Percentiles rank a stretch among this genome's conserved stretches.
Conservation (phyloP, 2,797 vertebrate genomes). For the Rhinatrema bivittatum region DNA sequence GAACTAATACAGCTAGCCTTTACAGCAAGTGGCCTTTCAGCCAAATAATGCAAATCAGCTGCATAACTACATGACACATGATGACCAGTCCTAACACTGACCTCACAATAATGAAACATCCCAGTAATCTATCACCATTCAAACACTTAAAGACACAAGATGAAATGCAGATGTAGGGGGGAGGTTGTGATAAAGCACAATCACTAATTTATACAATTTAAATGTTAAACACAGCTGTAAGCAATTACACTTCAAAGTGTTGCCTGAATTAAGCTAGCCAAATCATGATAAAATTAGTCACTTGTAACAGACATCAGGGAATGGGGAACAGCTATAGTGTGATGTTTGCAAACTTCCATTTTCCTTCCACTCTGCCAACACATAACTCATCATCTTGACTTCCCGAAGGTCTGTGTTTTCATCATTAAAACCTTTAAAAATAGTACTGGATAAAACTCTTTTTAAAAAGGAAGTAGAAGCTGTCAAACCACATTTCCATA, state of each 20-base stretch:
- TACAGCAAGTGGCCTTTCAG: too few species aligned
- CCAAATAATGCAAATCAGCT: neutral
- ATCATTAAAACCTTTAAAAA: neutral
- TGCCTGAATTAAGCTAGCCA: neutral
- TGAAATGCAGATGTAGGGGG: too few species aligned
- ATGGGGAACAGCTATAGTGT: neutral
- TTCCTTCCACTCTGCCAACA: conserved; percentile 18
- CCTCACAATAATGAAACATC: too few species aligned
- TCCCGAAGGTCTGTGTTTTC: conserved; percentile 6
- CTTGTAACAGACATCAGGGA: conserved; percentile 11
- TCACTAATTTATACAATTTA: neutral
- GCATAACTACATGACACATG: too few species aligned
- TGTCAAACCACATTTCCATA: conserved; percentile 2
- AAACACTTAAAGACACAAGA: too few species aligned
- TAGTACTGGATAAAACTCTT: neutral
- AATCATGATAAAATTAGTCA: conserved; percentile 9
- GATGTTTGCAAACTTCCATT: conserved; percentile 8
- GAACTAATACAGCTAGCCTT: too few species aligned
- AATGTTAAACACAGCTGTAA: conserved; percentile 12
- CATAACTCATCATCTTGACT: conserved; percentile 13
- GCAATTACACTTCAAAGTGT: conserved; percentile 5
- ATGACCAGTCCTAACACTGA: too few species aligned
- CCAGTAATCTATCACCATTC: too few species aligned
- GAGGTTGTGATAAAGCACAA: too few species aligned
- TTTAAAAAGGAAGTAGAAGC: neutral